Base-by-base conservation (phyloP, 2,113 vertebrate genomes). In the Catharus bicknelli region DNA sequence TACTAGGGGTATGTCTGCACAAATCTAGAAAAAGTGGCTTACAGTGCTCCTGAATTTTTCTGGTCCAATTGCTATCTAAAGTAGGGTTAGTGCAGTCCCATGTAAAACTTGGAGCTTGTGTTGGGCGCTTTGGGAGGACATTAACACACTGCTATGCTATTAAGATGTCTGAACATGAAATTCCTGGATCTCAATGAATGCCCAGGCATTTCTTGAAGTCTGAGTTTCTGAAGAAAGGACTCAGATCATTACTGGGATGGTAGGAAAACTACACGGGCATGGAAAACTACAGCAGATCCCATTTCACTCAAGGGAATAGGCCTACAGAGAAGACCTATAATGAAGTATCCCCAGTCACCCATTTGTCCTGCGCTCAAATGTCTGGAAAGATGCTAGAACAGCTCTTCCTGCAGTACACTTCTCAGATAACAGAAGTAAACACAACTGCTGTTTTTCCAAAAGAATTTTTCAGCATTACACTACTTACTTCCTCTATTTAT, bases 21-120 rank as follows among this genome's bases (percentile, higher is more conserved):
- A 83, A 84, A 57, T 7, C 6, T 15, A n/a, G n/a, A 79, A 21
- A 63, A 85, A 43, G 5, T 36, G 6, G 10, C 68, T 79, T 78
- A 29, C 16, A 67, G 5, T 32, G 29, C 7, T 86, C 4, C 25
- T 73, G 9, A 8, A 17, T 54, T 78, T 81, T 66, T 84, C 26
- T 69, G 15, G 29, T 34, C 51, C 19, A 70, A 2, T 7, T 69
- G 5, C 6, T 66, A 4, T 21, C 32, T 63, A 42, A 87, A 67
- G 13, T 8, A 70, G 29, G 8, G 6, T 47, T 75, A n/a, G 7
- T 30, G 22, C 15, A 47, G 34, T 21, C 10, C 17, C 4, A 0
- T 42, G 27, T 22, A 10, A 14, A 79, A 53, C 1, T 2, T 15
- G 14, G 29, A 80, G 11, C 21, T 29, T 7, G 0, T 7, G 0